These are phyloP conservation scores for Petrocephalus microphthalmus DNA, from an alignment of 2,113 vertebrate species.

Conservation along the genomic window DNA sequence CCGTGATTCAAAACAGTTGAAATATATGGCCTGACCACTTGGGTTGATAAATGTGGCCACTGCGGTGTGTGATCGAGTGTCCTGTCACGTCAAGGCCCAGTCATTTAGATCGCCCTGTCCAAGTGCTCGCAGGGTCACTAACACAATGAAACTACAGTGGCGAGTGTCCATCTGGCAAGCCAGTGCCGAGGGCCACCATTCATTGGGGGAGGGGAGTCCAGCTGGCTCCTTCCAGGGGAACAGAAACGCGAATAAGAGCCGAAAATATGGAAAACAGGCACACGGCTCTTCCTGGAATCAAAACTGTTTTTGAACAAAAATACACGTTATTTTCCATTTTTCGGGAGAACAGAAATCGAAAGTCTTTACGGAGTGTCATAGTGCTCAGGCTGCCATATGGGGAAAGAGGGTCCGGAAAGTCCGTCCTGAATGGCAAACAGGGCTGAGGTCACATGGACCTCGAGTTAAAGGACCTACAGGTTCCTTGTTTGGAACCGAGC, in stretches of 20 bases:
- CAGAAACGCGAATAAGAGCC: not conserved
- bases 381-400: not conserved
- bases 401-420: not conserved
- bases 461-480: not conserved
- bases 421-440: not conserved
- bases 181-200: not conserved
- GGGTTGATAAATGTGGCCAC: not conserved
- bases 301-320: not conserved
- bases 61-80: not conserved
- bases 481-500: not conserved
- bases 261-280: conserved; percentile 9
- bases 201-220: not conserved
- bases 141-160: conserved; percentile 14
- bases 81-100: not conserved
- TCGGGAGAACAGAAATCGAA: not conserved
- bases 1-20: not conserved
- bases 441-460: not conserved
- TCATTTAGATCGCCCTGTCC: not conserved
- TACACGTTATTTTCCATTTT: not conserved
- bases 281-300: not conserved
- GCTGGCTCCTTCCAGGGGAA: not conserved
- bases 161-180: not conserved
- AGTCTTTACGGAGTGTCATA: not conserved
- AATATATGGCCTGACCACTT: not conserved
- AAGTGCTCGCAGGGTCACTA: not conserved